Percentiles rank a stretch among this genome's conserved stretches.
phyloP scores from a whole-genome alignment of 1,140 invertebrate genomes.

The Plodia interpunctella region DNA sequence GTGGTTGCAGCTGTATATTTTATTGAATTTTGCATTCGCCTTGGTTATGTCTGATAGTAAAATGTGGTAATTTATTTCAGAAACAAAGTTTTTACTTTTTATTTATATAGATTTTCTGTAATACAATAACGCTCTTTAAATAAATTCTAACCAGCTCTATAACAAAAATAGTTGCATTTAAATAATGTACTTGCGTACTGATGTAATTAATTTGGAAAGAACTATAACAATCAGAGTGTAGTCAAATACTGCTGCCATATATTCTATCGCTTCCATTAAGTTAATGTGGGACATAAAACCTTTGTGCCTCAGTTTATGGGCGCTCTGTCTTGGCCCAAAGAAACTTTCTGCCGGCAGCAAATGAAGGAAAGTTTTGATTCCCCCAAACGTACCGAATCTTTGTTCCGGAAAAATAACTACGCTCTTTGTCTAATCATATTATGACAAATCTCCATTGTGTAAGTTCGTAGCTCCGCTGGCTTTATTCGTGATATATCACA shows the following conservation, averaged over 20 bases:
- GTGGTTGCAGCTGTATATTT: slow-evolving; percentile 8
- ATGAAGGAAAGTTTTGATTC: slow-evolving; percentile 50
- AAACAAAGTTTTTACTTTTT: too few species aligned
- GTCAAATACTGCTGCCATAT: slow-evolving; percentile 37
- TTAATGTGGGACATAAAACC: slow-evolving; percentile 60
- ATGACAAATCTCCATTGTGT: slow-evolving; percentile 25
- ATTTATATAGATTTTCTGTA: too few species aligned
- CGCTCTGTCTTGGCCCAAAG: slow-evolving; percentile 32
- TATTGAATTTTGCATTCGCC: too few species aligned
- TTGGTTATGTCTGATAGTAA: too few species aligned
- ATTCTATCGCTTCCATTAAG: slow-evolving; percentile 55
- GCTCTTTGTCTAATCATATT: slow-evolving; percentile 40
- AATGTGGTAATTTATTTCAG: too few species aligned
- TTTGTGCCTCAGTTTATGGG: slow-evolving; percentile 60
- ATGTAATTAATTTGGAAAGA: slow-evolving; percentile 8
- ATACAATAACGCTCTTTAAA: too few species aligned
- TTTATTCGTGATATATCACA: slow-evolving; percentile 13
- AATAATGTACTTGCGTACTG: background rate
- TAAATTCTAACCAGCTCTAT: too few species aligned
- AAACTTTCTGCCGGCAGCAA: slow-evolving; percentile 37
- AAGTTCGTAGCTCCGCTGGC: slow-evolving; percentile 13
- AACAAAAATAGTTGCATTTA: background rate
- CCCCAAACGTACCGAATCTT: slow-evolving; percentile 28
- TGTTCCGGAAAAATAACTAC: slow-evolving; percentile 31
- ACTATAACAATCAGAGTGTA: slow-evolving; percentile 14